Evolutionary conservation across 2,888 invertebrate species (phyloP).

Genomic region (Crioceris asparagi): DNA sequence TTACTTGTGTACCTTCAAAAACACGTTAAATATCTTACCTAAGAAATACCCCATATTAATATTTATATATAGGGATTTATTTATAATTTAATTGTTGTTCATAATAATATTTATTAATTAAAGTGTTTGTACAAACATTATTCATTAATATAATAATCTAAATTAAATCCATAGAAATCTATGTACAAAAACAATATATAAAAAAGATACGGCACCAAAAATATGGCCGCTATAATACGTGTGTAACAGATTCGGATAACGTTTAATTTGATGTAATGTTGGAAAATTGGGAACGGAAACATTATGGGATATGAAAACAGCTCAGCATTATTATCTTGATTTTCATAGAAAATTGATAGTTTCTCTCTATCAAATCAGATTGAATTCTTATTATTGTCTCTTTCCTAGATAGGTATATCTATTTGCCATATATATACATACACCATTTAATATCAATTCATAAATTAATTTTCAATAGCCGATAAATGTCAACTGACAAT

Average conservation of each 20-base stretch:
- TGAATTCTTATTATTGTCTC: no score
- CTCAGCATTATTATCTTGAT: no score
- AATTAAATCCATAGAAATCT: slow-evolving; percentile 14
- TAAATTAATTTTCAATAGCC: no score
- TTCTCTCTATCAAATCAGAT: no score
- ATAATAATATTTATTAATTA: slow-evolving; percentile 20
- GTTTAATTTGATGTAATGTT: no score
- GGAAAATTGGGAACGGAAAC: no score
- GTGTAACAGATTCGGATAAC: slow-evolving; percentile 6
- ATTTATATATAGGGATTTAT: slow-evolving; percentile 20
- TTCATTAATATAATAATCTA: slow-evolving; percentile 15
- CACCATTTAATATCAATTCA: no score
- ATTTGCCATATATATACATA: no score
- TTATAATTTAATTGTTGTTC: slow-evolving; percentile 18
- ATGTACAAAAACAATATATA: slow-evolving; percentile 17
- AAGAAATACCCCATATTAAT: slow-evolving; percentile 12
- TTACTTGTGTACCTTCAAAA: slow-evolving; percentile 20
- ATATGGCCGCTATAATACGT: slow-evolving; percentile 15
- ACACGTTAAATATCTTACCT: slow-evolving; percentile 15
- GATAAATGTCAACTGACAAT: no score
- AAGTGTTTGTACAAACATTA: slow-evolving; percentile 29
- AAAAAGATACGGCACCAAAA: slow-evolving; percentile 16
- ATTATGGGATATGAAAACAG: no score
- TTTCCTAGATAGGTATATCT: no score
- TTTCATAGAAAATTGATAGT: no score